A percentile compares a stretch with the other conserved stretches of the same genome.
Conservation (phyloP, 2,797 vertebrate species). For the Harpagifer antarcticus region DNA sequence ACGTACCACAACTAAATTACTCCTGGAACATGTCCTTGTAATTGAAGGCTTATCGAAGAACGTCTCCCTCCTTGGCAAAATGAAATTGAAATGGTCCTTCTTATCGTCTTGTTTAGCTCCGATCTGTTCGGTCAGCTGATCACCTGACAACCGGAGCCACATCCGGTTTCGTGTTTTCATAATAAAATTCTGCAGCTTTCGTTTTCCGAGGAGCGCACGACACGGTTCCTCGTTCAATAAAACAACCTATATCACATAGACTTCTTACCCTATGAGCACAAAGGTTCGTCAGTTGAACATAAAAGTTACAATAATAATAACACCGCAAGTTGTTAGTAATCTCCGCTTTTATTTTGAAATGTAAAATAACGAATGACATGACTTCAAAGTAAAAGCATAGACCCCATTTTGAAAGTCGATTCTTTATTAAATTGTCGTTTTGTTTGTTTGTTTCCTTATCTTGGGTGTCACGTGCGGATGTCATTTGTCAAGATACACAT, state of each 20-base stretch:
- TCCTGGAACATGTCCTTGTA: conserved; percentile 49
- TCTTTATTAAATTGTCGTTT: not conserved
- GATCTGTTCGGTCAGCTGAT: conserved; percentile 49
- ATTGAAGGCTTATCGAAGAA: not conserved
- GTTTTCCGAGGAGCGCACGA: not conserved
- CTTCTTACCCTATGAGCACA: not conserved
- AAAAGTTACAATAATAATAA: not conserved
- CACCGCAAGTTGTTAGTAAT: too few relatives aligned
- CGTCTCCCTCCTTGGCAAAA: fast-evolving
- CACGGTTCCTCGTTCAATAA: too few relatives aligned
- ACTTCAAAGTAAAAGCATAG: conserved; percentile 11
- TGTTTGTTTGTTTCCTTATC: not conserved
- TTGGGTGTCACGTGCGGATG: too few relatives aligned
- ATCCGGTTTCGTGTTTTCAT: conserved; percentile 32
- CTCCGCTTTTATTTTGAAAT: not conserved
- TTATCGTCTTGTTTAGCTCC: conserved; percentile 18
- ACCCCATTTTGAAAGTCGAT: not conserved
- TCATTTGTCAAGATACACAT: not conserved
- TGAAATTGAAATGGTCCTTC: not conserved
- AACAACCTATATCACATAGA: too few relatives aligned
- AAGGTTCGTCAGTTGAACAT: not conserved
- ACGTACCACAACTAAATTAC: conserved; percentile 46
- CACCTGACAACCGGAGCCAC: conserved; percentile 9
- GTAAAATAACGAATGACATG: too few relatives aligned
- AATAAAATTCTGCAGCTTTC: conserved; percentile 21